phyloP scores from a whole-genome alignment of 1,140 invertebrate species.

The Apis laboriosa region DNA sequence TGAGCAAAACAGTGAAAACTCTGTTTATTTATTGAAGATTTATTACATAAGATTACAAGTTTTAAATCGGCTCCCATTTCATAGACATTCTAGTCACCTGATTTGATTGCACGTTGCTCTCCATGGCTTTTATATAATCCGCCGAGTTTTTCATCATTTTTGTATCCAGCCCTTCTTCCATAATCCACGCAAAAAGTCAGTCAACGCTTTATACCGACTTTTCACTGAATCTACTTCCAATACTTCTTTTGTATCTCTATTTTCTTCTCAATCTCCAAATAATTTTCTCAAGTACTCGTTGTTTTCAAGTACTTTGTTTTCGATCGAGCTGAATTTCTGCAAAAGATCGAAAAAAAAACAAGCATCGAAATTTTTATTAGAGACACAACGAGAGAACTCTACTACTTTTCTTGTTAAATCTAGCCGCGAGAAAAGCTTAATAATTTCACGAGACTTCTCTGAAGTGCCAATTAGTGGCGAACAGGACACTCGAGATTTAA shows the following conservation, averaged over 20 bases:
- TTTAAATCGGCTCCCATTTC: no score
- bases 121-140: conserved; percentile 74
- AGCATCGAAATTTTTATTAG: background rate
- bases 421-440: background rate
- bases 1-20: background rate
- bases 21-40: background rate
- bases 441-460: background rate
- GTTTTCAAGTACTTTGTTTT: background rate
- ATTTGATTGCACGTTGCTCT: conserved; percentile 70
- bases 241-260: no score
- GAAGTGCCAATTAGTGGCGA: conserved; percentile 37
- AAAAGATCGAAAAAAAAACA: background rate
- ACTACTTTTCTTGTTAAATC: background rate
- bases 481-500: background rate
- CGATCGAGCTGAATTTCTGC: background rate
- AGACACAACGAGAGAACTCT: background rate
- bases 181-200: background rate
- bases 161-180: conserved; percentile 29
- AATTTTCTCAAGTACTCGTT: background rate
- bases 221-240: background rate
- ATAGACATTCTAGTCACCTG: conserved; percentile 65
- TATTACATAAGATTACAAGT: background rate
- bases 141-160: conserved; percentile 70
- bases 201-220: background rate
- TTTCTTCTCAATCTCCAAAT: background rate